phyloP scores from a whole-genome alignment of 2,113 vertebrate species.

The Eulemur macaco region DNA sequence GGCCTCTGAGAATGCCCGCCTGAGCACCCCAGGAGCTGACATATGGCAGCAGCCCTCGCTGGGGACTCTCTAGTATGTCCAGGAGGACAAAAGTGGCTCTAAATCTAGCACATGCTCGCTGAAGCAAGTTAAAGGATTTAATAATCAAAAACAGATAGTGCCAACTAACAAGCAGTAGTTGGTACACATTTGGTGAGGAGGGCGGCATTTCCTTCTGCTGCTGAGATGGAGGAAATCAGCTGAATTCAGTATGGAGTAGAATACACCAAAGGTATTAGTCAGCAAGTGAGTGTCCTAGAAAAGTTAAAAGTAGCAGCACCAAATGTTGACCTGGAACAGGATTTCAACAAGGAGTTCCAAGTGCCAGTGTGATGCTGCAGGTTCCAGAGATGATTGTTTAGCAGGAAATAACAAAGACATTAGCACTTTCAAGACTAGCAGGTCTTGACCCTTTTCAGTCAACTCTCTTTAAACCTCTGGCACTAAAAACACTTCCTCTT shows the following conservation, averaged over 20 bases:
- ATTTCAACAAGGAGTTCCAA: not conserved
- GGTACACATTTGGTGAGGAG: constrained; percentile 52
- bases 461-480: not conserved
- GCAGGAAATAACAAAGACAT: not conserved
- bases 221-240: not conserved
- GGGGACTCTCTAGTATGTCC: too few relatives aligned
- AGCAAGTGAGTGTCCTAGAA: not conserved
- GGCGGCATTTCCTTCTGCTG: not conserved
- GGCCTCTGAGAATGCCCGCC: not conserved
- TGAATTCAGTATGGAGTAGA: not conserved
- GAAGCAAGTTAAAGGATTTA: constrained; percentile 18
- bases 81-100: not conserved
- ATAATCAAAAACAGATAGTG: constrained; percentile 46
- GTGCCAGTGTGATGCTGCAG: not conserved
- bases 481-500: not conserved
- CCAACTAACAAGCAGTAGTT: not conserved
- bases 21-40: not conserved
- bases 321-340: not conserved
- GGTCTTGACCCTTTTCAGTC: not conserved
- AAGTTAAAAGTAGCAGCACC: not conserved
- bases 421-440: not conserved
- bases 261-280: not conserved
- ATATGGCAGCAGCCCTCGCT: not conserved
- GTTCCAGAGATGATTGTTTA: not conserved
- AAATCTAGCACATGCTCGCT: not conserved